Percentiles rank a stretch among this genome's conserved stretches.
phyloP scores from a whole-genome alignment of 2,113 vertebrate genomes.

The Accipiter virgatus region DNA sequence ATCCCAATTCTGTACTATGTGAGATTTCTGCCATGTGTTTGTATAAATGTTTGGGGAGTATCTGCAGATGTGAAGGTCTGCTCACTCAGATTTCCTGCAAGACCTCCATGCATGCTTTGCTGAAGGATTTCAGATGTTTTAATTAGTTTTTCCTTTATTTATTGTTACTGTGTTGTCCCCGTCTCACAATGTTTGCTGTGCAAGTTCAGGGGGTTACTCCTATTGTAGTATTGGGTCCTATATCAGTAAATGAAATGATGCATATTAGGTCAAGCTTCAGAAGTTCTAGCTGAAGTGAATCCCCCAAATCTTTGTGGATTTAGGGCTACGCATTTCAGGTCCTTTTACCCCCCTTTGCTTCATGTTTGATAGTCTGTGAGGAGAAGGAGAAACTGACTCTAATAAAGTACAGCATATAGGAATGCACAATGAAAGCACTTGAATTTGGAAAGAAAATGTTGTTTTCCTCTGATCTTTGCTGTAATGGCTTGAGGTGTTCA shows the following conservation, averaged over 20 bases:
- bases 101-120: not conserved
- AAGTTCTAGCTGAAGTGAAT: not conserved
- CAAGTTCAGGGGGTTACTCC: not conserved
- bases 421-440: not conserved
- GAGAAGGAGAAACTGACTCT: not conserved
- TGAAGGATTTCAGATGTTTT: not conserved
- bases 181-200: not conserved
- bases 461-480: not conserved
- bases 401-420: not conserved
- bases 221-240: not conserved
- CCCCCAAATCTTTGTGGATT: not conserved
- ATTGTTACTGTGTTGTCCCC: not conserved
- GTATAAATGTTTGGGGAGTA: not conserved
- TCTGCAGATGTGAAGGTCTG: not conserved
- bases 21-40: not conserved
- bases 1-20: accelerated
- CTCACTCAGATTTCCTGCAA: not conserved
- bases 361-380: not conserved
- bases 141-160: not conserved
- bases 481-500: not conserved
- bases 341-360: not conserved
- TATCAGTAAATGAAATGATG: not conserved
- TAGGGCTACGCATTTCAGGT: not conserved
- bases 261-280: not conserved
- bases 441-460: not conserved